These are phyloP conservation scores for Eufriesea mexicana DNA, from an alignment of 1,140 invertebrate genomes.

Conservation along the genomic window DNA sequence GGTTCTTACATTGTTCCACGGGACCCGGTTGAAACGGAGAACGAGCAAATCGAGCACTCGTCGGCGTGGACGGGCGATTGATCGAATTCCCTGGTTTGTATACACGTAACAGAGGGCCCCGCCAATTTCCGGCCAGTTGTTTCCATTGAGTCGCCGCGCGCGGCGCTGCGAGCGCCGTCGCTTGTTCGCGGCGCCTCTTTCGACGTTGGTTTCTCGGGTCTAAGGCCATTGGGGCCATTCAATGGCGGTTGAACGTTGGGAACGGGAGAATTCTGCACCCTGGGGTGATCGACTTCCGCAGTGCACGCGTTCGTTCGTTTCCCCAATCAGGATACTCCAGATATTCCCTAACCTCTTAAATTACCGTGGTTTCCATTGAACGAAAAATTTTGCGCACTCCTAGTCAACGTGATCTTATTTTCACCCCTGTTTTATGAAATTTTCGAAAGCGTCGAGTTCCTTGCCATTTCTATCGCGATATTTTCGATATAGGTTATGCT, in stretches of 20 bases:
- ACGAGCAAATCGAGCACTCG: background rate
- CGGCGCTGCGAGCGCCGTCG: background rate
- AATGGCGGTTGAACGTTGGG: background rate
- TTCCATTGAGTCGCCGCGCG: constrained; percentile 11
- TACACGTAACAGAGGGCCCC: background rate
- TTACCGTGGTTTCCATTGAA: no score
- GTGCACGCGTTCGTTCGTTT: no score
- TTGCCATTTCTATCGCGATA: no score
- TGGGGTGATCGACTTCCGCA: background rate
- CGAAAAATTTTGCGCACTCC: no score
- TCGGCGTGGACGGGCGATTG: background rate
- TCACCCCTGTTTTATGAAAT: no score
- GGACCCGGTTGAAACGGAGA: constrained; percentile 1
- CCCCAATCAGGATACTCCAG: no score
- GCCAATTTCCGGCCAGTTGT: constrained; percentile 34
- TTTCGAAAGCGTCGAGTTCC: no score
- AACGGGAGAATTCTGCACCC: no score
- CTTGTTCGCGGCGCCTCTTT: background rate
- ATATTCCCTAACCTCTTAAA: no score
- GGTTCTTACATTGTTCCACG: constrained; percentile 35
- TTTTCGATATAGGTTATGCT: no score
- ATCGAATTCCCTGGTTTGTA: constrained; percentile 12
- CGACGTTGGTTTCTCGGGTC: no score
- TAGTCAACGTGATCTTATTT: no score
- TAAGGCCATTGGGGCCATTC: background rate